Evolutionary conservation across 2,888 invertebrate genomes (phyloP), one percentile per base, ranked within the genome.

Genomic region (Disparrhopalites patrizii): DNA sequence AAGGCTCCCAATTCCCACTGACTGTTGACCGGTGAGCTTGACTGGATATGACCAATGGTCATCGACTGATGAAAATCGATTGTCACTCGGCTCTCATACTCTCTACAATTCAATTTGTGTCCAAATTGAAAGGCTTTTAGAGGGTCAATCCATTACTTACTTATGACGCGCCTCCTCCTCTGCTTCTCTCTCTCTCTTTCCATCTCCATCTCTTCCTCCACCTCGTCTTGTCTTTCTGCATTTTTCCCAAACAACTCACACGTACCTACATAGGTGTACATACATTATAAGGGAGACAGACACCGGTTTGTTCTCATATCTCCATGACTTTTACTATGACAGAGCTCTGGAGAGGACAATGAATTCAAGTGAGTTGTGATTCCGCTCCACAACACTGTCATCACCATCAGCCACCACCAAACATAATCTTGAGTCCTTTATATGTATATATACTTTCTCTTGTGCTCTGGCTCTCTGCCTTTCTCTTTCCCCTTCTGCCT

Each of bases 41-140:
- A 63, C 56, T 62, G 62, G 50, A 56, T 55, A 55, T 63, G 63
- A 43, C 55, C 63, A 65, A 65, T 65, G 54, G 57, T 60, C 60
- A 65, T 52, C 36, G 38, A 52, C 38, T 66, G 54, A 66, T 66
- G 52, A 43, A 61, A 63, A 56, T 55, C 63, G 63, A 63, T 63
- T 63, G 63, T 63, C 63, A 63, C 63, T 63, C 54, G 52, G 27
- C 36, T 56, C 63, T 56, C 51, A 61, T 50, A 50, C 61, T 38
- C 56, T 33, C 50, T 56, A 61, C 70, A 74, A 73, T 74, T 71
- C 70, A 74, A 71, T 74, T 73, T 70, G 68, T 60, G 61, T 58
- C 66, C 31, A 68, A 72, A 71, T 69, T 71, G 72, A 71, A 74
- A 74, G 68, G 72, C 72, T 74, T 74, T 74, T 73, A 74, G 74